Evolutionary conservation across 2,888 invertebrate species (phyloP).

Genomic region (Dyspetes luteomarginatus): DNA sequence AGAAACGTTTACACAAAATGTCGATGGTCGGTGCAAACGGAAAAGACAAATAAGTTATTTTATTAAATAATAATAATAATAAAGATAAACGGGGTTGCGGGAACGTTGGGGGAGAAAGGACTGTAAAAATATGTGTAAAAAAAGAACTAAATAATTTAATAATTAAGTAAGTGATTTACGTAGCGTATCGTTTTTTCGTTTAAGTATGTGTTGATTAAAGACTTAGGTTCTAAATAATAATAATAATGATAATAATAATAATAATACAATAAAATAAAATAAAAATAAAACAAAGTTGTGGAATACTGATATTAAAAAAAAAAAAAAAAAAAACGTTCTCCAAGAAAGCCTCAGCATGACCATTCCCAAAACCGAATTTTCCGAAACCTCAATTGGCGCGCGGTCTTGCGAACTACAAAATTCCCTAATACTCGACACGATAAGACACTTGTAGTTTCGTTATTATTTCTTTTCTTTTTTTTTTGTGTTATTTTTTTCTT

Average conservation of each 20-base stretch:
- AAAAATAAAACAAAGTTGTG: conserved; percentile 78
- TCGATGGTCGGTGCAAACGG: conserved; percentile 76
- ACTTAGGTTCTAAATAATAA: conserved; percentile 78
- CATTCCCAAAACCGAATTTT: conserved; percentile 73
- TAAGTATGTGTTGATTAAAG: conserved; percentile 71
- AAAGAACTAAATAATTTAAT: conserved; percentile 81
- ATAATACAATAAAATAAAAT: conserved; percentile 73
- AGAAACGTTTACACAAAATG: conserved; percentile 73
- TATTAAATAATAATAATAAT: conserved; percentile 65
- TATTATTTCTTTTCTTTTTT: conserved; percentile 46
- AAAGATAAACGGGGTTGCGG: conserved; percentile 46
- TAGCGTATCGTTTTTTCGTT: conserved; percentile 72
- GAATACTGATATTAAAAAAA: conserved; percentile 82
- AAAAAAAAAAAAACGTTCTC: conserved; percentile 71
- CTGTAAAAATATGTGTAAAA: conserved; percentile 79
- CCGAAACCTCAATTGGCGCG: conserved; percentile 29
- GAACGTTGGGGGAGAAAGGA: conserved; percentile 46
- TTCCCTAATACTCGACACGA: conserved; percentile 70
- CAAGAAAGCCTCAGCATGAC: conserved; percentile 80
- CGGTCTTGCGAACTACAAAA: conserved; percentile 56
- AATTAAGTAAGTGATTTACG: conserved; percentile 81
- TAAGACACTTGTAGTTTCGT: conserved; percentile 70
- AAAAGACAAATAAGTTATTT: conserved; percentile 67
- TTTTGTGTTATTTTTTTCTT: conserved; percentile 36
- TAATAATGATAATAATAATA: conserved; percentile 70